Base-by-base conservation (phyloP, 2,888 invertebrate genomes). In the Dendrolimus houi region DNA sequence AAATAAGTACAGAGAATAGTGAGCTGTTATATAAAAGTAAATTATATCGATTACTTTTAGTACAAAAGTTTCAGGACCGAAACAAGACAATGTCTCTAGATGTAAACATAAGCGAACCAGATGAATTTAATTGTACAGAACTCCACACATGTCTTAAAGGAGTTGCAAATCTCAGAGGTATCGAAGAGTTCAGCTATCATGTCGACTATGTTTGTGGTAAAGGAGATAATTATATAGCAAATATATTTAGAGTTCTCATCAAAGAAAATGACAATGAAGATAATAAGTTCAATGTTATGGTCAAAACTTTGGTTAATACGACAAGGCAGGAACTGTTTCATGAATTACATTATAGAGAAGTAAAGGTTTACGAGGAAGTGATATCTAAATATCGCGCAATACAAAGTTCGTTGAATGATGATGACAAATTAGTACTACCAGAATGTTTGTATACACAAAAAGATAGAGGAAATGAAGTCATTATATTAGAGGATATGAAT, bases 101-200 rank as follows among this genome's bases (percentile, higher is more conserved):
- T 64, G 87, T 89, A n/a, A 85, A 88, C 64, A 71, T 85, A 55
- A 85, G 85, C 74, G 87, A 89, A 71, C 84, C 86, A 1, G 87
- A 87, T 52, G 87, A 87, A 58, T 87, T 88, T 60, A 85, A 87
- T 40, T 78, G 78, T 59, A 59, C 66, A 29, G 83, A 87, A 75
- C 71, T 89, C 8, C 88, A 89, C 58, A 74, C 62, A 61, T 77
- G 75, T 17, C 75, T 88, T 8, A 61, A 81, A 71, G 69, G 77
- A 58, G 72, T 83, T 1, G 83, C 85, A 0, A 65, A 68, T 52
- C 57, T 72, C 8, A 74, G 77, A 57, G 69, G 73, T 6, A 74
- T 85, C n/a, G 58, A 74, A 13, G 75, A 86, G 59, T 85, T 86
- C 53, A 71, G 70, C 2, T 89, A 89, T 62, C 80, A 83, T 41